Evolutionary conservation across 1,140 invertebrate genomes (phyloP), one percentile per base, ranked within the genome.

Genomic region (Sitobion miscanthi): DNA sequence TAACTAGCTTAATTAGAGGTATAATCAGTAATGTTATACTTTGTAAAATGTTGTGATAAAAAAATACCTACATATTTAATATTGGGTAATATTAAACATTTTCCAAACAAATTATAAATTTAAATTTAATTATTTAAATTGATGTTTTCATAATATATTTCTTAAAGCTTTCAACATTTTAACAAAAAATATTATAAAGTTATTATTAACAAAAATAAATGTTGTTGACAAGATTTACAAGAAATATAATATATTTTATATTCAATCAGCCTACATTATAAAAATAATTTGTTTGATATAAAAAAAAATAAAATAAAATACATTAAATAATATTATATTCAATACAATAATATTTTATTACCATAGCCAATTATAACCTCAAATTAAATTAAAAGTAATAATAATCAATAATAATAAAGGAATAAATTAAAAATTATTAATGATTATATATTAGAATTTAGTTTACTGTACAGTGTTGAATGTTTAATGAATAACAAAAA

Each of bases 371-470:
- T 42, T 52, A 54, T 30, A 62, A 89, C 57, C 14, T 30, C n/a
- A 88, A 90, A 57, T 35, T 90, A 90, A 90, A 90, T 62, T 62
- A 42, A 25, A 62, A 49, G n/a, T 89, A 54, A 89, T 89, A 25
- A 86, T 47, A 14, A 86, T 86, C 52, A 20, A 88, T 52, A 90
- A 42, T 89, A 89, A 89, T 90, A 90, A 54, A 38, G 49, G 87
- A 89, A 89, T 89, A 89, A 89, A 90, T 62, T 90, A 42, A 62
- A 57, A 90, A 62, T 45, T 45, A 90, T 38, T 14, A 52, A 90
- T 45, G 23, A 62, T 90, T 45, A 90, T 62, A 62, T 69, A 57
- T 57, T 42, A 90, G 23, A 62, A 90, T 90, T 90, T 90, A 62
- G 42, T 90, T 62, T 45, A 90, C 52, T 90, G 54, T 90, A 90